A percentile compares a stretch with the other conserved stretches of the same genome.
Conservation (phyloP, 2,113 vertebrate species). For the Chaetodon auriga region DNA sequence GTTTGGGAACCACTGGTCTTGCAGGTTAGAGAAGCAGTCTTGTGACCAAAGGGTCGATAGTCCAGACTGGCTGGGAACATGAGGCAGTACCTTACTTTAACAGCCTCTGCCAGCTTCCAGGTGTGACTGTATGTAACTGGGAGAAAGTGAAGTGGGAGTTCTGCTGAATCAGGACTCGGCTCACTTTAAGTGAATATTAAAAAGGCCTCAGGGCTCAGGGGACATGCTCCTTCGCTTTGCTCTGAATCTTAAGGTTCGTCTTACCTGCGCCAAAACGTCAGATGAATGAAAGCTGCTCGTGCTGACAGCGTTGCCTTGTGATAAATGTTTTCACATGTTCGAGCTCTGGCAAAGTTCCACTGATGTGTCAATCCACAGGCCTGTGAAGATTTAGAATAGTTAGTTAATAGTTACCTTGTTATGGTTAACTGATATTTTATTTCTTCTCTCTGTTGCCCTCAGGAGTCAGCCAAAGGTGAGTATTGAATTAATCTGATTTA, state of each 20-base stretch:
- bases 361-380: neutral
- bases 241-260: neutral
- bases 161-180: slow-evolving; percentile 14
- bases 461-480: slow-evolving; percentile 85
- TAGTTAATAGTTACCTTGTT: neutral
- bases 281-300: neutral
- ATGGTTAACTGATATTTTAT: slow-evolving; percentile 9
- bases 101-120: neutral
- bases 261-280: neutral
- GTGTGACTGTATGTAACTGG: neutral
- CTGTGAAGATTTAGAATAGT: neutral
- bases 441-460: slow-evolving; percentile 20
- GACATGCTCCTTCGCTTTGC: neutral
- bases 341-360: neutral
- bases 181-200: neutral
- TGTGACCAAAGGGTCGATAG: slow-evolving; percentile 1
- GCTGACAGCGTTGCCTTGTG: neutral
- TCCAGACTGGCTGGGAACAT: neutral
- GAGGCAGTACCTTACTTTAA: neutral
- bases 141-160: slow-evolving; percentile 4
- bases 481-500: neutral
- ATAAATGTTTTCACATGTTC: neutral
- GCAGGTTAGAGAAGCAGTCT: slow-evolving; percentile 15
- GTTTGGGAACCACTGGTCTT: neutral
- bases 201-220: neutral